phyloP scores from a whole-genome alignment of 1,140 invertebrate genomes.

The Dinoponera quadriceps region DNA sequence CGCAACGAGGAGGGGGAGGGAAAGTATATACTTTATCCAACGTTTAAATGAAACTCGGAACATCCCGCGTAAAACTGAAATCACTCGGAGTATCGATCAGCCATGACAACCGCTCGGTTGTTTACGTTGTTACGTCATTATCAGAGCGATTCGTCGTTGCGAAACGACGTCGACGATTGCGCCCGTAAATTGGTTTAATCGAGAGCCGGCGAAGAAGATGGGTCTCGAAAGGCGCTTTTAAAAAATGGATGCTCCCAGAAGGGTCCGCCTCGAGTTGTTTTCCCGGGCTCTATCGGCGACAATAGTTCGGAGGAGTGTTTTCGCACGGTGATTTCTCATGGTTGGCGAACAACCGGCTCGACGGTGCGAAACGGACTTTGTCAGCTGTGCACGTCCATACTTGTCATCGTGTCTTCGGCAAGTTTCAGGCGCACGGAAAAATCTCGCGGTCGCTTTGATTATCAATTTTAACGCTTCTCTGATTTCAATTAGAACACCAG shows the following conservation, averaged over 20 bases:
- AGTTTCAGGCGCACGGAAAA: background rate
- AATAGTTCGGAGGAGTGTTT: background rate
- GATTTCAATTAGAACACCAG: slow-evolving; percentile 36
- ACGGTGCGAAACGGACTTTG: no score
- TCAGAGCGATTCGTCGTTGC: background rate
- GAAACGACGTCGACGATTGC: background rate
- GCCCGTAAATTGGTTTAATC: slow-evolving; percentile 11
- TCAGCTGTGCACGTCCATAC: background rate
- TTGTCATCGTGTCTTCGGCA: background rate
- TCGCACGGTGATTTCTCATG: background rate
- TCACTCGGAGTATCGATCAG: slow-evolving; percentile 17
- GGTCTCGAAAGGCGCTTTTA: background rate
- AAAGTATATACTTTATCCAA: background rate
- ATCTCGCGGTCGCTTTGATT: background rate
- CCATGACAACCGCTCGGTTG: background rate
- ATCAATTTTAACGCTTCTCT: slow-evolving; percentile 26
- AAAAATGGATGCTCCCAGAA: background rate
- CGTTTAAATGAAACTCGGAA: background rate
- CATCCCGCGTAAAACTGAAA: background rate
- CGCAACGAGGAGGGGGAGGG: no score
- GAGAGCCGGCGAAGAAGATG: background rate
- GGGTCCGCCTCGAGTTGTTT: background rate
- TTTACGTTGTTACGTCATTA: background rate
- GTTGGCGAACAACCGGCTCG: no score
- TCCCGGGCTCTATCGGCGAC: background rate